Evolutionary conservation across 2,888 invertebrate species (phyloP), one percentile per base, ranked within the genome.

Genomic region (Pammene aurita): DNA sequence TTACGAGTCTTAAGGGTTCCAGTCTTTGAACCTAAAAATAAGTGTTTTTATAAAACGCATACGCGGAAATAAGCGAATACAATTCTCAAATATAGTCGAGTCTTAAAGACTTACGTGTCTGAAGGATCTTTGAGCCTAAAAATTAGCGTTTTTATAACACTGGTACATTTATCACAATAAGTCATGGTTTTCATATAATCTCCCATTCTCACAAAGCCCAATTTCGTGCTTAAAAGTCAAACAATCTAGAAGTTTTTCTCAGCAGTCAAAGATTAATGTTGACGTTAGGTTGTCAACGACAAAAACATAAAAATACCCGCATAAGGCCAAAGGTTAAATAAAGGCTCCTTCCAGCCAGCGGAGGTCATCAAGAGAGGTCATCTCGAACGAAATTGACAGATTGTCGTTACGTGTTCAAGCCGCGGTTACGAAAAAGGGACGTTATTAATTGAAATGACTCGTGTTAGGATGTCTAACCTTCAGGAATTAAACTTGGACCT

Each of bases 341-440:
- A 46, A 35, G 35, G 14, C 13, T 44, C 57, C 5, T 44, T 58
- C 42, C 41, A 26, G 26, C 26, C 26, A 14, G 46, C 26, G 13
- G 34, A 44, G 58, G 66, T 52, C 52, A 52, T 26, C 55, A 38
- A 7, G 41, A 35, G 54, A 57, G 66, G 66, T 60, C 60, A 66
- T 54, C 60, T 35, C 44, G 60, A 54, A 55, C 42, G 66, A 54
- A 66, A 60, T 60, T 66, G 66, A 60, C 66, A 66, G 66, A 60
- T 66, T 66, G 60, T 38, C 10, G 58, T 14, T 38, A 60, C 66
- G 54, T 60, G 52, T 34, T 54, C 35, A 13, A 42, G 66, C 34
- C 14, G 34, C 57, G 48, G 41, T 58, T n/a, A 11, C 61, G 61
- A 50, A 61, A 34, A 61, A 38, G 38, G 48, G 50, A 13, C 38